These are phyloP conservation scores for Motacilla tschutschensis DNA, from an alignment of 2,113 vertebrate genomes.

Conservation along the genomic window DNA sequence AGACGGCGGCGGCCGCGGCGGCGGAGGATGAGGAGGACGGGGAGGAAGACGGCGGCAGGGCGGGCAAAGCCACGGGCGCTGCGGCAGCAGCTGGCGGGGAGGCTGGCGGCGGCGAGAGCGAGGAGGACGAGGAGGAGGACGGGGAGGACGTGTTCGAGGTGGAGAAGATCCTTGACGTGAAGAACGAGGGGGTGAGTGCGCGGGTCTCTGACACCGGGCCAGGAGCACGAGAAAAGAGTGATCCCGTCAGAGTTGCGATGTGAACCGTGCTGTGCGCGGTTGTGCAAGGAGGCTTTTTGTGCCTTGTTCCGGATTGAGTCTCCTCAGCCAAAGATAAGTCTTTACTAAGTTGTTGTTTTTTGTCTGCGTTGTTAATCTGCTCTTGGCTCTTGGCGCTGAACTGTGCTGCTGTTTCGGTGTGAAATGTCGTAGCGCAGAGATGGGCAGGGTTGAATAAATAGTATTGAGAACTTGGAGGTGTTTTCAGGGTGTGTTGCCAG, in stretches of 20 bases:
- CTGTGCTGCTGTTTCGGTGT: fast-evolving
- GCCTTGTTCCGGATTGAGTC: neutral
- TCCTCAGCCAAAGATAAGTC: too few species aligned
- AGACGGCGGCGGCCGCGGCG: neutral
- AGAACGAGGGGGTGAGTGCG: slow-evolving; percentile 82
- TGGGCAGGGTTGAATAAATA: neutral
- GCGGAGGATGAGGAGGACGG: neutral
- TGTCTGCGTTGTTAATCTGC: neutral
- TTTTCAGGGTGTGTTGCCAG: neutral
- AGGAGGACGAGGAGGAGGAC: slow-evolving; percentile 77
- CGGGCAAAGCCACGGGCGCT: neutral
- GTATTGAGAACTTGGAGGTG: neutral
- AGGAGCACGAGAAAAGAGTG: fast-evolving
- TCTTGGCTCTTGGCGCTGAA: neutral
- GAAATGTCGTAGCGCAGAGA: neutral
- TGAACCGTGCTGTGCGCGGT: fast-evolving
- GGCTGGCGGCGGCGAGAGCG: slow-evolving; percentile 18
- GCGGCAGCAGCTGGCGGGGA: neutral
- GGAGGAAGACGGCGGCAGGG: neutral
- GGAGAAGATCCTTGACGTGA: slow-evolving; percentile 93
- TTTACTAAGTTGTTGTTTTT: fast-evolving
- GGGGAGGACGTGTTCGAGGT: slow-evolving; percentile 90
- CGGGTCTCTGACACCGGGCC: fast-evolving
- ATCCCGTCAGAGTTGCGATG: fast-evolving
- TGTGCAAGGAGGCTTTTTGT: neutral